Evolutionary conservation across 2,113 vertebrate genomes (phyloP).

Genomic region (Rhizomys pruinosus): DNA sequence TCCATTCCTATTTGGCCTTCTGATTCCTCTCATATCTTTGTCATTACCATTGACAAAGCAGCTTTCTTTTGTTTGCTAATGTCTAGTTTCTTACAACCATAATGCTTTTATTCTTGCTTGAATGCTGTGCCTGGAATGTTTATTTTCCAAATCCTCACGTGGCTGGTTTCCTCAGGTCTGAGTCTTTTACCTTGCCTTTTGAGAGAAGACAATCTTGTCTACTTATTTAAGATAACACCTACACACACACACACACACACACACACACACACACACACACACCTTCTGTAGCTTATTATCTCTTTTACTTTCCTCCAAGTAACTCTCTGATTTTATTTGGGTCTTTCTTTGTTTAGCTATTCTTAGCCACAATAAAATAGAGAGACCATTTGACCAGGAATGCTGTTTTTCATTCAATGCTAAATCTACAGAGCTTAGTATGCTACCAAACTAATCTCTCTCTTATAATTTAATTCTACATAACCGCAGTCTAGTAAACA

Average conservation of each 20-base stretch:
- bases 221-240: not conserved
- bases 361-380: not conserved
- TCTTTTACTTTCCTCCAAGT: not conserved
- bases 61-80: not conserved
- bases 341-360: not conserved
- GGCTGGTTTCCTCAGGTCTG: not conserved
- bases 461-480: not conserved
- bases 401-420: not conserved
- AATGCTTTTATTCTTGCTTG: not conserved
- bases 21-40: not conserved
- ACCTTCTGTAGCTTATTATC: not conserved
- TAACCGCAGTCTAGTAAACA: not conserved
- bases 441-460: not conserved
- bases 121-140: not conserved
- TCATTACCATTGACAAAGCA: not conserved
- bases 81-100: not conserved
- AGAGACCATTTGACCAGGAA: not conserved
- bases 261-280: not conserved
- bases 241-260: not conserved
- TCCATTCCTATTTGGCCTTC: not conserved
- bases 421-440: not conserved
- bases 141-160: not conserved
- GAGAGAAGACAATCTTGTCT: not conserved
- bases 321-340: not conserved
- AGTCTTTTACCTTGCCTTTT: not conserved